Percentiles rank a stretch among this genome's conserved stretches.
phyloP scores from a whole-genome alignment of 2,797 vertebrate genomes.

The Arctocebus calabarensis region DNA sequence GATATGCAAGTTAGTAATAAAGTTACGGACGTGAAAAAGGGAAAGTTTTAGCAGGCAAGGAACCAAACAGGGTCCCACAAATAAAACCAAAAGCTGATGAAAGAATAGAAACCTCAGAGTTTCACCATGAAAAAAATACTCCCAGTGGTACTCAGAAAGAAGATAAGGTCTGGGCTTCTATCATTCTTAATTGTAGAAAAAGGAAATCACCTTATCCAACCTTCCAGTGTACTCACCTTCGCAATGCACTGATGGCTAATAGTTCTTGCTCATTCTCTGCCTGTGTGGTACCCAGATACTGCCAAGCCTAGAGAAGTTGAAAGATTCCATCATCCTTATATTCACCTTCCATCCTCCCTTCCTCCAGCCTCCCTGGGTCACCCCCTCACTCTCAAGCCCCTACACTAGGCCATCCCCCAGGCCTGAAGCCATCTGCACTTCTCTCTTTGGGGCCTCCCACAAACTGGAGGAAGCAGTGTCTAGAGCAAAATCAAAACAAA shows the following conservation, averaged over 20 bases:
- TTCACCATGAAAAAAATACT: background rate
- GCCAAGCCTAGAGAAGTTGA: constrained; percentile 93
- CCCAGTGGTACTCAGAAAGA: background rate
- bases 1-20: background rate
- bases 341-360: background rate
- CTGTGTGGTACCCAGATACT: constrained; percentile 98
- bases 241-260: constrained; percentile 97
- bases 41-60: background rate
- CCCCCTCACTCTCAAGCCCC: background rate
- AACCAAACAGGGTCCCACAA: background rate
- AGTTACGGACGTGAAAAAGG: background rate
- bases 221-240: constrained; percentile 90
- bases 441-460: background rate
- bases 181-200: background rate
- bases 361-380: background rate
- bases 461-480: background rate
- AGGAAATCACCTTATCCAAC: background rate
- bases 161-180: background rate
- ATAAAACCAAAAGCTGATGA: constrained; percentile 22
- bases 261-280: constrained; percentile 99
- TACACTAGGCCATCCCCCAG: background rate
- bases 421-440: background rate
- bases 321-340: background rate
- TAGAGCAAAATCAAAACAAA: background rate
- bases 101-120: background rate